Evolutionary conservation across 2,888 invertebrate genomes (phyloP), one percentile per base, ranked within the genome.

Genomic region (Sphecodes monilicornis): DNA sequence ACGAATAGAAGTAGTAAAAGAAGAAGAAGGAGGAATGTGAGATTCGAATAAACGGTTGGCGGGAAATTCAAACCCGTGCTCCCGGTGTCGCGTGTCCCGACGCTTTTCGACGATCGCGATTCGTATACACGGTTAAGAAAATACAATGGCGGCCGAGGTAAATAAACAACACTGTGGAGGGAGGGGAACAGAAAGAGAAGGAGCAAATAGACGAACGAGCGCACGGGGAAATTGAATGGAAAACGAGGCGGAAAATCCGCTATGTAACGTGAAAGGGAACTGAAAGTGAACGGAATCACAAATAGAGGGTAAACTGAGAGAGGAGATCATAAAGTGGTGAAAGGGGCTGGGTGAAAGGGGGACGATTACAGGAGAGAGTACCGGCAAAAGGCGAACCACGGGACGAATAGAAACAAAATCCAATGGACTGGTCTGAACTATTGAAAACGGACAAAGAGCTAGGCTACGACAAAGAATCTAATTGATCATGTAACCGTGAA

Each of bases 341-440:
- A 69, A 66, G 69, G 66, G 46, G 54, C 46, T 18, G 13, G 18
- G 29, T n/a, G 29, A 41, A 54, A 64, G 16, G 39, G 36, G 66
- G 11, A 22, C 32, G 66, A 66, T 36, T 66, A 66, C 32, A 36
- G 66, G 66, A 36, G 32, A 66, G 66, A 11, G 22, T 22, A 18
- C 11, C 66, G 26, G 13, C 57, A 11, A 39, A 36, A 60, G 82
- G 74, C 22, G 75, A 39, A 16, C 39, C 82, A 84, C 26, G 46
- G 18, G 46, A 60, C 36, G 41, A 77, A 74, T 22, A 78, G 72
- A 82, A 79, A 82, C 75, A 70, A 57, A 68, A 82, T 82, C 57
- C 71, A 70, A 66, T 36, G 36, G 64, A 54, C 77, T 36, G 36
- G 64, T 54, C 77, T 36, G 76, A 81, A 81, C 72, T 69, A 76